Evolutionary conservation across 2,888 invertebrate species (phyloP).

Genomic region (Suillia variegata): DNA sequence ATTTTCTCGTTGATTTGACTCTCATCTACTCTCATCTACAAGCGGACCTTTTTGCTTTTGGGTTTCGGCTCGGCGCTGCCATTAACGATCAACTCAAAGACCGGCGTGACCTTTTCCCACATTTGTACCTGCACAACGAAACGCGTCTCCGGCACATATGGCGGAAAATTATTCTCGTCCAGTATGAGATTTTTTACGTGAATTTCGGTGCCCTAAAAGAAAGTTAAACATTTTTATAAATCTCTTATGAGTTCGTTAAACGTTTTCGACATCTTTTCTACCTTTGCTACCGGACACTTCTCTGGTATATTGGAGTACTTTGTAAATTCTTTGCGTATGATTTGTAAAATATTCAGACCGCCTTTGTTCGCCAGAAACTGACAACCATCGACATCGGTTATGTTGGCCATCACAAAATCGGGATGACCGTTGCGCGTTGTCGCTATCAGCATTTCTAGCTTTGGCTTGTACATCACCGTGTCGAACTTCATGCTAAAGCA

Average conservation of each 20-base stretch:
- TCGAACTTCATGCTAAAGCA: neutral
- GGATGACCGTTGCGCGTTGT: neutral
- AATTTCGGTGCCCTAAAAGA: constrained; percentile 14
- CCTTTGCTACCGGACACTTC: constrained; percentile 24
- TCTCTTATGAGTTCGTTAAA: neutral
- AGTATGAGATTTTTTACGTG: constrained; percentile 12
- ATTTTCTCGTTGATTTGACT: too few species aligned
- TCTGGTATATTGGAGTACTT: constrained; percentile 19
- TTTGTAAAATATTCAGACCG: constrained; percentile 15
- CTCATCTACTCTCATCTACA: too few species aligned
- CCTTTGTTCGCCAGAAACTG: constrained; percentile 17
- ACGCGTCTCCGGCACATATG: constrained; percentile 23
- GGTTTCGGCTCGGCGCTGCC: neutral
- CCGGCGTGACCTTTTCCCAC: constrained; percentile 1
- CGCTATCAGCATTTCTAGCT: constrained; percentile 1
- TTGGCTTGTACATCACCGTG: neutral
- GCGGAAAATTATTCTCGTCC: constrained; percentile 21
- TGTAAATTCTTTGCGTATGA: constrained; percentile 21
- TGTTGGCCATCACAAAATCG: constrained; percentile 13
- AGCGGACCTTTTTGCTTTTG: too few species aligned
- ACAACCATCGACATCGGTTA: constrained; percentile 20
- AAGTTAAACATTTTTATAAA: neutral
- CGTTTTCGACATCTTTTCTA: too few species aligned
- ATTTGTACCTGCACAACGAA: constrained; percentile 13
- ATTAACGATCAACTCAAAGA: neutral